Evolutionary conservation across 2,113 vertebrate genomes (phyloP).

Genomic region (Jacana jacana): DNA sequence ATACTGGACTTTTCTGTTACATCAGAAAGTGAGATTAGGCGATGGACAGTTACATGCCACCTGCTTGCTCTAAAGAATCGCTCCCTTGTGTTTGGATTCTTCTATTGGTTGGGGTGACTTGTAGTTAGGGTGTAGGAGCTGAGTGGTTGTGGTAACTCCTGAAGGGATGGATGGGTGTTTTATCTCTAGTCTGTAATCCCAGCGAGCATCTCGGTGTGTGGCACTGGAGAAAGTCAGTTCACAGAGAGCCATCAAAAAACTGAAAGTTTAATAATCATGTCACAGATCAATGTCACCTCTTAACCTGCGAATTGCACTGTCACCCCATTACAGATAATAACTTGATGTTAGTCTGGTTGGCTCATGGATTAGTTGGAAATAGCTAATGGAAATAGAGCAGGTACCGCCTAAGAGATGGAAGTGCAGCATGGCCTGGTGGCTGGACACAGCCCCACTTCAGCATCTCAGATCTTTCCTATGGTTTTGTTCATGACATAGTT

Average conservation of each 20-base stretch:
- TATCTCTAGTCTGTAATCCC: background rate
- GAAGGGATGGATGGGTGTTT: background rate
- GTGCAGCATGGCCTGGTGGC: background rate
- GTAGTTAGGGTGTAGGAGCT: background rate
- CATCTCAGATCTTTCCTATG: background rate
- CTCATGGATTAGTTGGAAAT: background rate
- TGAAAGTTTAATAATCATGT: background rate
- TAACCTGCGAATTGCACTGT: background rate
- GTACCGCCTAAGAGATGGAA: background rate
- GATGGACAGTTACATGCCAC: background rate
- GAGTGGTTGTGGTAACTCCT: background rate
- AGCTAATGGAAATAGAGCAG: background rate
- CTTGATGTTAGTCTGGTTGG: background rate
- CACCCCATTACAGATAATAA: background rate
- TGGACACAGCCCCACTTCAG: background rate
- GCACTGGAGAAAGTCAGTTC: background rate
- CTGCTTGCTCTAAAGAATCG: background rate
- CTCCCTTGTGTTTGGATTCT: background rate
- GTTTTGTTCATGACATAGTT: fast-evolving
- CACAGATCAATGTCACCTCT: background rate
- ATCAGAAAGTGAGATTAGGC: background rate
- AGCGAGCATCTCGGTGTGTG: fast-evolving
- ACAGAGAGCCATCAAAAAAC: background rate
- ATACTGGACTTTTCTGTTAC: background rate
- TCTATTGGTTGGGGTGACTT: background rate